These are phyloP conservation scores for Solenodon paradoxus DNA, from an alignment of 2,113 vertebrate genomes.

Conservation along the genomic window DNA sequence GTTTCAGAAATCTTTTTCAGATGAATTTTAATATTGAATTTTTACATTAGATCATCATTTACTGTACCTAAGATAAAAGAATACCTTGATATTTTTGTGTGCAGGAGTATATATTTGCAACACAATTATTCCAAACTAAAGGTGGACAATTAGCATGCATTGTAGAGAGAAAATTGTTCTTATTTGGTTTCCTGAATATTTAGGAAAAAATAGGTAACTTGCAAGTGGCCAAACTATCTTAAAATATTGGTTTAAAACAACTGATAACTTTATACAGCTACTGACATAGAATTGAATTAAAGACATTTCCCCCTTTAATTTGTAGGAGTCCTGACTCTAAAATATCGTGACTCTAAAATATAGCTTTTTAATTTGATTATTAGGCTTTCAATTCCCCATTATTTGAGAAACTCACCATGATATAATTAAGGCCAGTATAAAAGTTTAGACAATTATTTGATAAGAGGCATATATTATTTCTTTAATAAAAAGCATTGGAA, in stretches of 20 bases:
- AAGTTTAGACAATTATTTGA: not conserved
- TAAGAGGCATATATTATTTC: slow-evolving; percentile 32
- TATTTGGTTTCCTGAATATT: not conserved
- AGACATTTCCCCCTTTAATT: not conserved
- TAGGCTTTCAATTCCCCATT: not conserved
- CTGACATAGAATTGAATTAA: not conserved
- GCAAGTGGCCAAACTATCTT: not conserved
- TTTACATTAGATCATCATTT: not conserved
- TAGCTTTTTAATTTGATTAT: slow-evolving; percentile 26
- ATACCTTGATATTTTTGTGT: not conserved
- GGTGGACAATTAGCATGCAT: not conserved
- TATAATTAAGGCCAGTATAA: not conserved
- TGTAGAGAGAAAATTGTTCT: not conserved
- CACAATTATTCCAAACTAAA: not conserved
- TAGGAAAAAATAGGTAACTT: not conserved
- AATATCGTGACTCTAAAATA: not conserved
- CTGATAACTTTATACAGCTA: not conserved
- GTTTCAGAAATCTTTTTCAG: not conserved
- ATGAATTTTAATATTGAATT: not conserved
- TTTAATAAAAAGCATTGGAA: not conserved
- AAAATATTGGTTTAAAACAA: not conserved
- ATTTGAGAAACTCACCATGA: slow-evolving; percentile 30
- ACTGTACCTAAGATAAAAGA: too few relatives aligned
- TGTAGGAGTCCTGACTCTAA: not conserved
- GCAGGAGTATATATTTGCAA: not conserved